phyloP scores from a whole-genome alignment of 1,140 invertebrate genomes.

The Trichonephila inaurata region DNA sequence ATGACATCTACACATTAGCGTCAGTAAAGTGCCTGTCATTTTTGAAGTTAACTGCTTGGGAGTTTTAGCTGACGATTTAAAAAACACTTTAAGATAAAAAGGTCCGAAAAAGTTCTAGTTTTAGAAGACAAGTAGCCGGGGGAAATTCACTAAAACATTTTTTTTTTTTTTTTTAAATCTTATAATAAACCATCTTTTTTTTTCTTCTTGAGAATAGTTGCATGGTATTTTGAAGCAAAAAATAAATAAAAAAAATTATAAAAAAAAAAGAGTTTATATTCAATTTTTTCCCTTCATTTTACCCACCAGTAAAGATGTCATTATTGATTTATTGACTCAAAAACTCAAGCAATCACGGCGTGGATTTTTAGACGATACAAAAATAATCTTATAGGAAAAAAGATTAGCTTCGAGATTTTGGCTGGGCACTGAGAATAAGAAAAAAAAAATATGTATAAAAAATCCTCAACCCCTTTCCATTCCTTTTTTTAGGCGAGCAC shows the following conservation, averaged over 20 bases:
- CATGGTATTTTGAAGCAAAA: background rate
- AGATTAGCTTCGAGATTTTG: background rate
- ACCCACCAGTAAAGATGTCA: constrained; percentile 38
- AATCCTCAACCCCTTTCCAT: background rate
- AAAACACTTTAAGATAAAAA: background rate
- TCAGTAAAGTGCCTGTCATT: background rate
- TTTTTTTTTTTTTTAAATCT: constrained; percentile 27
- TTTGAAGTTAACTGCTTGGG: background rate
- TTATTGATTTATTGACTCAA: constrained; percentile 60
- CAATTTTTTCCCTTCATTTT: constrained; percentile 4
- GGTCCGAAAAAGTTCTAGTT: background rate
- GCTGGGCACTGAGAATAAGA: background rate
- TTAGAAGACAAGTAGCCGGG: background rate
- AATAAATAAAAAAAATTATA: background rate
- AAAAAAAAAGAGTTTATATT: background rate
- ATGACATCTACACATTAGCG: too few relatives aligned
- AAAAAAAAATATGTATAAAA: background rate
- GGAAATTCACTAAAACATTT: background rate
- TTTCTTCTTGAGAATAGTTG: background rate
- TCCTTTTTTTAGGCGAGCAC: background rate
- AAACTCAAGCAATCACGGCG: constrained; percentile 17
- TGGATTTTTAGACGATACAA: constrained; percentile 10
- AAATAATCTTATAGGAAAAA: background rate
- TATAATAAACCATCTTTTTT: background rate
- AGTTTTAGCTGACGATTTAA: background rate